Evolutionary conservation across 2,797 vertebrate species (phyloP).

Genomic region (Tragopan temminckii): DNA sequence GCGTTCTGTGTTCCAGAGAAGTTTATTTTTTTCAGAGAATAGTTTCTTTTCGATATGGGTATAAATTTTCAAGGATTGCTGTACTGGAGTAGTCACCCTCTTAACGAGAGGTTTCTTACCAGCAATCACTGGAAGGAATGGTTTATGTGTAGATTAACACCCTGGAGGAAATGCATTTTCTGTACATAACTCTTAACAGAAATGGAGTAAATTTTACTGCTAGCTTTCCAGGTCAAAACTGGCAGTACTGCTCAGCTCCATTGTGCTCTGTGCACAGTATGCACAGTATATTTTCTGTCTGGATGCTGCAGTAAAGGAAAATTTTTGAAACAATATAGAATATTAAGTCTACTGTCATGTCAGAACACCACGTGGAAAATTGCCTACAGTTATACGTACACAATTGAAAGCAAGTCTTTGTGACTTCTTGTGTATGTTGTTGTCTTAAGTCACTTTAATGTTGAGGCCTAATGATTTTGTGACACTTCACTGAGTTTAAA

Average conservation of each 20-base stretch:
- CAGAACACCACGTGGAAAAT: not conserved
- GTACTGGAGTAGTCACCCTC: not conserved
- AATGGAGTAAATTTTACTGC: not conserved
- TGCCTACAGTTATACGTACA: not conserved
- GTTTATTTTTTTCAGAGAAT: not conserved
- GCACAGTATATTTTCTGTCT: not conserved
- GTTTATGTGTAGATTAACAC: not conserved
- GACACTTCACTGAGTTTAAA: not conserved
- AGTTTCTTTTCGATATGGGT: not conserved
- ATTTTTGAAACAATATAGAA: not conserved
- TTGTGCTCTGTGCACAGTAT: not conserved
- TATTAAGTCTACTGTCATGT: not conserved
- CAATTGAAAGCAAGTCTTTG: not conserved
- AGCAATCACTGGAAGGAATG: conserved; percentile 4
- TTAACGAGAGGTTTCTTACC: not conserved
- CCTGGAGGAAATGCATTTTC: not conserved
- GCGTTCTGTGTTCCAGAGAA: not conserved
- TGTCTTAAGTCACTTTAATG: not conserved
- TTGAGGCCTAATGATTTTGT: not conserved
- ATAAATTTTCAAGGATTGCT: not conserved
- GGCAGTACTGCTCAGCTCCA: not conserved
- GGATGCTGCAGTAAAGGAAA: not conserved
- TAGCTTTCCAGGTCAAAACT: not conserved
- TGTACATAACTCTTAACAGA: not conserved
- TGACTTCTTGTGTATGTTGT: not conserved